Percentiles rank a stretch among this genome's conserved stretches.
Evolutionary conservation across 2,113 vertebrate species (phyloP).

Genomic region (Erythrocercus mccallii): DNA sequence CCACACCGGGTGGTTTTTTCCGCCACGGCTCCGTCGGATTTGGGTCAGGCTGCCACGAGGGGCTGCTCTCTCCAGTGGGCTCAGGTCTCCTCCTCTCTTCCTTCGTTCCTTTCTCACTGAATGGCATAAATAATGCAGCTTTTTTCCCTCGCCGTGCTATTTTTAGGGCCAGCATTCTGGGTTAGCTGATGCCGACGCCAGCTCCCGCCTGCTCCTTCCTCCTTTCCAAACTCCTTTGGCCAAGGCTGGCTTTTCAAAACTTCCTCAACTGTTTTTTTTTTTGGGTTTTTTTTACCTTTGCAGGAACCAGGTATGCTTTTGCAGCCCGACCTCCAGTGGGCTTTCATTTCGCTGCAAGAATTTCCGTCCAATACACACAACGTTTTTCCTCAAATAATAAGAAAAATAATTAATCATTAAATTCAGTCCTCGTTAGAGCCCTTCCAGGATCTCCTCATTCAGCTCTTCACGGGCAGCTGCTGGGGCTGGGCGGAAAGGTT

Average conservation of each 20-base stretch:
- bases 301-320: not conserved
- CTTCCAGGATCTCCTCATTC: not conserved
- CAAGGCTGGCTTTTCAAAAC: not conserved
- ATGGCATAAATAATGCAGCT: conserved; percentile 38
- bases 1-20: accelerated
- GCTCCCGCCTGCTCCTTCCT: not conserved
- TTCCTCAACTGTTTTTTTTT: not conserved
- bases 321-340: not conserved
- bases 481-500: not conserved
- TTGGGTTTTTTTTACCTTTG: not conserved
- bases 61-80: not conserved
- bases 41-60: conserved; percentile 35
- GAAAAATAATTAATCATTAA: not conserved
- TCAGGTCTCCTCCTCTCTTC: not conserved
- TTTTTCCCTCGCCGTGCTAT: not conserved
- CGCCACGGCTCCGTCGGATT: accelerated
- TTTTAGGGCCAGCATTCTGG: conserved; percentile 40
- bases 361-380: accelerated
- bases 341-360: not conserved
- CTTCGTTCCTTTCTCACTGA: not conserved
- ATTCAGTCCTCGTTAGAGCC: not conserved
- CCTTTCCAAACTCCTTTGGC: not conserved
- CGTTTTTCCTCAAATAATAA: not conserved
- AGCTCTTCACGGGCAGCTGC: accelerated
- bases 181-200: not conserved